phyloP scores from a whole-genome alignment of 2,888 invertebrate genomes.

The Microplitis deprimator region DNA sequence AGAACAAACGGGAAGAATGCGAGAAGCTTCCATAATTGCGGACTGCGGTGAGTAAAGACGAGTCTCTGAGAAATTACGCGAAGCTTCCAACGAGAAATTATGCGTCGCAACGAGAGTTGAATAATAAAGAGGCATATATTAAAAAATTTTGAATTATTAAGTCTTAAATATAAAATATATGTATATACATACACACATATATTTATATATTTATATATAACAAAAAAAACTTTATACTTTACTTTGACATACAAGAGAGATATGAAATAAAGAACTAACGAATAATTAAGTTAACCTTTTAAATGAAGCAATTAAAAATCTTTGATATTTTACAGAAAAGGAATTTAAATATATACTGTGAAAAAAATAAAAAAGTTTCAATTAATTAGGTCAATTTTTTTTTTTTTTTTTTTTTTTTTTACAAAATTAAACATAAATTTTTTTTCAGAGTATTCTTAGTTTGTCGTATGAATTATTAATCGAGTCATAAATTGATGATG shows the following conservation, averaged over 20 bases:
- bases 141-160: slow-evolving; percentile 33
- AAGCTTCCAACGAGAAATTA: slow-evolving; percentile 44
- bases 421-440: neutral
- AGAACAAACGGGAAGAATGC: slow-evolving; percentile 28
- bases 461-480: too few species aligned
- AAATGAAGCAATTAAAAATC: slow-evolving; percentile 1
- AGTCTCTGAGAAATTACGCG: slow-evolving; percentile 24
- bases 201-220: too few species aligned
- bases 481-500: too few species aligned
- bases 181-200: neutral
- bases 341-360: neutral
- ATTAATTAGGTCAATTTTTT: neutral
- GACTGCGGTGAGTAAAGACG: slow-evolving; percentile 35
- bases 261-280: neutral
- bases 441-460: too few species aligned
- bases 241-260: neutral
- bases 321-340: neutral
- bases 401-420: neutral
- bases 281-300: slow-evolving; percentile 1
- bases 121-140: slow-evolving; percentile 44
- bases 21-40: slow-evolving; percentile 38
- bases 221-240: neutral
- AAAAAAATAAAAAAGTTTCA: neutral
- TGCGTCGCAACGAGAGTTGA: slow-evolving; percentile 41
- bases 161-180: neutral